phyloP scores from a whole-genome alignment of 2,797 vertebrate genomes.

The Thunnus albacares region DNA sequence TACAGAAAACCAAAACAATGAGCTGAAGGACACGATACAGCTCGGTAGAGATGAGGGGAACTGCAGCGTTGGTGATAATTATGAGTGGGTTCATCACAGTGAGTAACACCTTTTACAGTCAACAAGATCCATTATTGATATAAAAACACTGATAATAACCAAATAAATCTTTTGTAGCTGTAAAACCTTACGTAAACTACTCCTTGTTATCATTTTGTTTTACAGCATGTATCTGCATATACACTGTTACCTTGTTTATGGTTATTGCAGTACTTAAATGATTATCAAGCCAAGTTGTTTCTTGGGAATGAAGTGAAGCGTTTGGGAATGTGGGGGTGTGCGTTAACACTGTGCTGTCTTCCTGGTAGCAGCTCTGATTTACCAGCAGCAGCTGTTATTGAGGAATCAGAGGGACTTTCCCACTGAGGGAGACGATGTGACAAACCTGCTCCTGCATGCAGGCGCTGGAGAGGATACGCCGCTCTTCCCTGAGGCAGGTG shows the following conservation, averaged over 20 bases:
- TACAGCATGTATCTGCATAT: not conserved
- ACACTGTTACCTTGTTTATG: not conserved
- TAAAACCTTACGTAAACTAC: not conserved
- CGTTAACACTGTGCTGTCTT: not conserved
- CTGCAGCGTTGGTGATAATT: no score
- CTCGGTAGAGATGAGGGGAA: no score
- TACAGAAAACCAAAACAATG: no score
- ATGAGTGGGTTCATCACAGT: no score
- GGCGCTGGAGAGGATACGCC: slow-evolving; percentile 92
- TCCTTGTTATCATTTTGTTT: not conserved
- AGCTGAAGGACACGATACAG: no score
- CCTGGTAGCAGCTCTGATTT: slow-evolving; percentile 49
- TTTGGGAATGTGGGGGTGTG: slow-evolving; percentile 32
- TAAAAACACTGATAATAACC: no score
- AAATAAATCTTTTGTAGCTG: no score
- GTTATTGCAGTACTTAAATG: no score
- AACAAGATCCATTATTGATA: no score
- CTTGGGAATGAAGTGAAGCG: not conserved
- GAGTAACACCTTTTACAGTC: no score
- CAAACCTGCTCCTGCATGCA: slow-evolving; percentile 95
- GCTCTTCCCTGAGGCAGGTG: slow-evolving; percentile 94
- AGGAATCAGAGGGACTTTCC: slow-evolving; percentile 53
- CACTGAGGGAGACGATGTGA: not conserved
- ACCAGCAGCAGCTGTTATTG: slow-evolving; percentile 42
- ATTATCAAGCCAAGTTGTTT: slow-evolving; percentile 5